These are phyloP conservation scores for Anoplopoma fimbria DNA, from an alignment of 2,113 vertebrate species.

Conservation along the genomic window DNA sequence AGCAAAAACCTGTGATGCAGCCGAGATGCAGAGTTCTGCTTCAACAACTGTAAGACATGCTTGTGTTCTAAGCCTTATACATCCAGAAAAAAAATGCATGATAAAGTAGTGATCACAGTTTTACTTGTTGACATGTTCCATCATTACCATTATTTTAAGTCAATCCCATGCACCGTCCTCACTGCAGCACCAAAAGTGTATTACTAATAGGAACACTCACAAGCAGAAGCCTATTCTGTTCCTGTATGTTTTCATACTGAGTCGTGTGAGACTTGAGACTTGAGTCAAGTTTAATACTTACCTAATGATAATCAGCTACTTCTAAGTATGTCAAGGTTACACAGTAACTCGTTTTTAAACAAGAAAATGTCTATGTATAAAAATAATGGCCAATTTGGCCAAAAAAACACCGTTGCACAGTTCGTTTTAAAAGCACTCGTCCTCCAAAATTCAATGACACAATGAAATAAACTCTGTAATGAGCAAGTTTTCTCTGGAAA, in stretches of 20 bases:
- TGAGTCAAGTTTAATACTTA: background rate
- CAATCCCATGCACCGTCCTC: background rate
- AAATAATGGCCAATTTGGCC: conserved; percentile 26
- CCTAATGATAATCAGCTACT: conserved; percentile 19
- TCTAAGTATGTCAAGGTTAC: conserved; percentile 54
- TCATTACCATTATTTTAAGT: background rate
- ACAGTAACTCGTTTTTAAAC: conserved; percentile 23
- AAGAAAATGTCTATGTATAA: conserved; percentile 30
- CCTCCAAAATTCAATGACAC: conserved; percentile 68
- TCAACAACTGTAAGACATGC: background rate
- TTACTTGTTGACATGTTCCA: background rate
- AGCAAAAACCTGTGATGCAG: background rate
- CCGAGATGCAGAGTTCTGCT: background rate
- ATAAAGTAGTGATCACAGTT: background rate
- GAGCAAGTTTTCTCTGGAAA: conserved; percentile 50
- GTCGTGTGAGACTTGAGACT: background rate
- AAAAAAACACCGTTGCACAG: conserved; percentile 4
- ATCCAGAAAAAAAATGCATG: background rate
- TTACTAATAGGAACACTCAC: background rate
- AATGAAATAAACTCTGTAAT: conserved; percentile 62
- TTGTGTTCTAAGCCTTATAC: background rate
- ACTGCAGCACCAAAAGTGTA: background rate
- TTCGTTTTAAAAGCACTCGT: conserved; percentile 51
- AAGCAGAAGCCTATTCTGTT: conserved; percentile 1
- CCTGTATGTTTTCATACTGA: conserved; percentile 13